phyloP scores from a whole-genome alignment of 2,113 vertebrate species.

The Gymnocephalus cernua region DNA sequence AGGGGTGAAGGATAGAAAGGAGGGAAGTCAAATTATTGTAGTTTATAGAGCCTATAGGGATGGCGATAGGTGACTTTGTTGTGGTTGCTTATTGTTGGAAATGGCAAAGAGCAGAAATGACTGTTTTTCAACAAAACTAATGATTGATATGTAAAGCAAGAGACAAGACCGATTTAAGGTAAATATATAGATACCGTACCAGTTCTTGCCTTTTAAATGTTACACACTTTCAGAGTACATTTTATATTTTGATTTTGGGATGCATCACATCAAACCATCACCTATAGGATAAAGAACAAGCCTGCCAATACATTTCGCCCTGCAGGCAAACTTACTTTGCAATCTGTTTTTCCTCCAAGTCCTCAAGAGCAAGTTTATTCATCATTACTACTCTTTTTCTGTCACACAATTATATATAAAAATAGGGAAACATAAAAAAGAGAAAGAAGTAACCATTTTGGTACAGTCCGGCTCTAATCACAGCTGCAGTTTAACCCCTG shows the following conservation, averaged over 20 bases:
- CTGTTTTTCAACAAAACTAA: not conserved
- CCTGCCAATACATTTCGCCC: constrained; percentile 8
- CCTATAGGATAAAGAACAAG: constrained; percentile 18
- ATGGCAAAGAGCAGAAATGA: not conserved
- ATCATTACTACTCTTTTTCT: constrained; percentile 11
- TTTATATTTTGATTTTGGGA: not conserved
- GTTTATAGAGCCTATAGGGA: not conserved
- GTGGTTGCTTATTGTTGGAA: constrained; percentile 10
- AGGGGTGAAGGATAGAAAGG: constrained; percentile 27
- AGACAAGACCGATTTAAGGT: not conserved
- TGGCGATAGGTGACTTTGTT: constrained; percentile 3
- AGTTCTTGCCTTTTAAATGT: not conserved
- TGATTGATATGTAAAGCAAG: not conserved
- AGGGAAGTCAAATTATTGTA: constrained; percentile 25
- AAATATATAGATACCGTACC: not conserved
- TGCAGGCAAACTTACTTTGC: constrained; percentile 22
- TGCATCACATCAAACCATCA: not conserved
- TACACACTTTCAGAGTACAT: not conserved
- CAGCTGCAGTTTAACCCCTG: constrained; percentile 69
- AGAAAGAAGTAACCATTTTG: constrained; percentile 23
- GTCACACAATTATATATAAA: constrained; percentile 25
- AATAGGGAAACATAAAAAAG: constrained; percentile 20
- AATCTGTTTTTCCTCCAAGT: constrained; percentile 28
- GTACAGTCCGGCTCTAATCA: constrained; percentile 61
- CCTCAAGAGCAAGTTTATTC: constrained; percentile 13